Conservation (phyloP, 2,888 invertebrate species). For the Nemoura dubitans region DNA sequence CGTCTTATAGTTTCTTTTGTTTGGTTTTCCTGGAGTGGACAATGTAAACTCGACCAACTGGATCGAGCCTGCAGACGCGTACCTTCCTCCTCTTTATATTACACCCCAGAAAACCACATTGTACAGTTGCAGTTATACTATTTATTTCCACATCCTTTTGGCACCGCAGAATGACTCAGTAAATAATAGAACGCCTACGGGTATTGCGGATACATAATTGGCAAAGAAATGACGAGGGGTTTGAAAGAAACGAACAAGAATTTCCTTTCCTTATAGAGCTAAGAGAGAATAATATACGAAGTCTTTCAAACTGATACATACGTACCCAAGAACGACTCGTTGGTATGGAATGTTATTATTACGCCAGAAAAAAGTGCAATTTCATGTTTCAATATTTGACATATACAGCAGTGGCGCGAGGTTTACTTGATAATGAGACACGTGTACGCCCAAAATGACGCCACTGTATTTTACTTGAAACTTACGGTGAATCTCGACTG, state of each 20-base stretch:
- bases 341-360: background rate
- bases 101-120: background rate
- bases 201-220: background rate
- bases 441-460: too few species aligned
- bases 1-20: constrained; percentile 36
- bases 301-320: background rate
- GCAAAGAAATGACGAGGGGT: background rate
- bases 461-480: constrained; percentile 48
- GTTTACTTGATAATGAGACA: too few species aligned
- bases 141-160: background rate
- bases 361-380: background rate
- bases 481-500: constrained; percentile 75
- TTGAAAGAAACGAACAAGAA: background rate
- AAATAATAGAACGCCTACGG: background rate
- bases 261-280: background rate
- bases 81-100: constrained; percentile 3
- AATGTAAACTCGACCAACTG: constrained; percentile 26
- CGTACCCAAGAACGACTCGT: background rate
- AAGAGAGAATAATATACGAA: background rate
- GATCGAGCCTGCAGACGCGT: background rate
- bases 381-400: background rate
- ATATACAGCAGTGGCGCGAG: background rate
- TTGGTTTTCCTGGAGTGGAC: constrained; percentile 31
- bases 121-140: background rate
- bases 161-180: background rate